These are phyloP conservation scores for Geopemphigus sp. DNA, from an alignment of 1,140 invertebrate species.

Conservation along the genomic window DNA sequence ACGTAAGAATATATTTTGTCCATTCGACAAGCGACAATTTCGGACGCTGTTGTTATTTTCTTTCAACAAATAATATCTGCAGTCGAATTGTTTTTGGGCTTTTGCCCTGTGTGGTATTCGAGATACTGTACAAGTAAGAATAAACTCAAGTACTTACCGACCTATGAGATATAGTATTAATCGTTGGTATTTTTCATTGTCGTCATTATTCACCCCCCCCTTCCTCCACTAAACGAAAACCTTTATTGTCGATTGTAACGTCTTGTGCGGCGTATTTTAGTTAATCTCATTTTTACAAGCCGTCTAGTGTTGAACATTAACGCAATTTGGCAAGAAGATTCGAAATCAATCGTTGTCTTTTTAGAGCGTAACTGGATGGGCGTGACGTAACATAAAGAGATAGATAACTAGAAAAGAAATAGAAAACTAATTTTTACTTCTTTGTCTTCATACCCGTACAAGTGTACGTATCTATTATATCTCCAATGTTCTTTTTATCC, in stretches of 20 bases:
- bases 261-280: background rate
- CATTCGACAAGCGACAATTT: background rate
- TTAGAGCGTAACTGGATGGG: background rate
- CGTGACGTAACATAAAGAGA: too few species aligned
- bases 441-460: too few species aligned
- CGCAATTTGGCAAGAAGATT: background rate
- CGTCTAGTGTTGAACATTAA: background rate
- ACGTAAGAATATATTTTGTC: background rate
- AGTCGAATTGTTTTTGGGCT: too few species aligned
- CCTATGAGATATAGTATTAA: background rate
- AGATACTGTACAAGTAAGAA: background rate
- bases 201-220: background rate
- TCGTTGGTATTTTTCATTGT: background rate
- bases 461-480: too few species aligned
- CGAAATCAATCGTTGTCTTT: constrained; percentile 10
- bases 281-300: constrained; percentile 3
- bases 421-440: too few species aligned
- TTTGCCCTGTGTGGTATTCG: too few species aligned
- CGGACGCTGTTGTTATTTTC: background rate
- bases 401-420: background rate
- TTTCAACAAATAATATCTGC: background rate
- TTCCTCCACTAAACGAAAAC: background rate
- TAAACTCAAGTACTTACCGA: background rate
- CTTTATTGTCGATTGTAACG: background rate
- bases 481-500: background rate